phyloP scores from a whole-genome alignment of 2,113 vertebrate species.

The Takifugu bimaculatus region DNA sequence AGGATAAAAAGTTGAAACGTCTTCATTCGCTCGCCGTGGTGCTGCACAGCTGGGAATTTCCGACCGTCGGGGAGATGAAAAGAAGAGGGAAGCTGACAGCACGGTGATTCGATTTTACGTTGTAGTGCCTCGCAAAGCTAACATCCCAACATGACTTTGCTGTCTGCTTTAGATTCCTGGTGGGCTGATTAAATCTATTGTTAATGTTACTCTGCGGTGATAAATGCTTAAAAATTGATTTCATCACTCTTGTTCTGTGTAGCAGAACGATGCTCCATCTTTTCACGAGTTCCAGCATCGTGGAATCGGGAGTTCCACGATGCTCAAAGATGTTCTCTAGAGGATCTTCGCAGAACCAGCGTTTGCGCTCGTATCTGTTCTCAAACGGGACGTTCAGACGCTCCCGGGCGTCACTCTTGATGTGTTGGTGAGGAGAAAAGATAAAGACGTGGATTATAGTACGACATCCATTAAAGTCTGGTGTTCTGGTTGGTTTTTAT shows the following conservation, averaged over 20 bases:
- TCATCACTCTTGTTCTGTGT: conserved; percentile 31
- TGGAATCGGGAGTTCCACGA: no score
- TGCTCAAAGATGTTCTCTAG: no score
- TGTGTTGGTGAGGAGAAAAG: no score
- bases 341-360: no score
- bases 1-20: background rate
- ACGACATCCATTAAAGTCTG: background rate
- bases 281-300: conserved; percentile 39
- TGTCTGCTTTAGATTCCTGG: conserved; percentile 51
- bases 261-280: conserved; percentile 41
- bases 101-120: conserved; percentile 2
- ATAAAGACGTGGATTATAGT: no score
- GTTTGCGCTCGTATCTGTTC: no score
- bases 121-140: conserved; percentile 26
- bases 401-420: no score
- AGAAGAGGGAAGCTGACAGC: conserved; percentile 11
- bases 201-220: conserved; percentile 39
- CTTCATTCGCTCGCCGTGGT: conserved; percentile 4
- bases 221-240: conserved; percentile 25
- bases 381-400: no score
- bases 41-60: conserved; percentile 16
- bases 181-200: conserved; percentile 46
- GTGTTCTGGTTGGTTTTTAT: conserved; percentile 4
- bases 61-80: conserved; percentile 39
- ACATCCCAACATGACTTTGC: conserved; percentile 38